phyloP scores from a whole-genome alignment of 2,113 vertebrate species.

The Stegostoma tigrinum region DNA sequence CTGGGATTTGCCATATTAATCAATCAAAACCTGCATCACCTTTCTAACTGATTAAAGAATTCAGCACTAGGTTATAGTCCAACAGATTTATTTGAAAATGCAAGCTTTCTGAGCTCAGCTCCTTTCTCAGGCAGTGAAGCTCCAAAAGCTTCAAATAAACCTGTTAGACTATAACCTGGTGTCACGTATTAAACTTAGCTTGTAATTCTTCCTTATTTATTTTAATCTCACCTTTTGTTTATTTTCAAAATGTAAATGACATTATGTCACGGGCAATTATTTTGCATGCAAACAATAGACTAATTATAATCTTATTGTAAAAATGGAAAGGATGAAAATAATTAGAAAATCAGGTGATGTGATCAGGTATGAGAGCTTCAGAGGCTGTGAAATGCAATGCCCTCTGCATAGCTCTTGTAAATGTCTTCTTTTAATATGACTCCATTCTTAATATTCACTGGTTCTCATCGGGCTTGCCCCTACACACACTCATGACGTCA shows the following conservation, averaged over 20 bases:
- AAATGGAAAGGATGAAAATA: neutral
- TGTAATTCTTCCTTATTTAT: neutral
- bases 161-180: too few species aligned
- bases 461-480: neutral
- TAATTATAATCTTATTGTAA: neutral
- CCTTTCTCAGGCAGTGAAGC: too few species aligned
- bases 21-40: too few species aligned
- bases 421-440: neutral
- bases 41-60: too few species aligned
- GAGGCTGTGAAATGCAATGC: neutral
- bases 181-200: too few species aligned
- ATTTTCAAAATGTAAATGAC: neutral
- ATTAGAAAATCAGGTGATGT: neutral
- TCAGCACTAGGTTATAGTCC: too few species aligned
- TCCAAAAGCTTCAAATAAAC: too few species aligned
- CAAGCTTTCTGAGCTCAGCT: too few species aligned
- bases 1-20: too few species aligned
- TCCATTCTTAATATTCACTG: neutral
- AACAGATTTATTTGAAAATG: too few species aligned
- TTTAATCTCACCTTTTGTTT: neutral
- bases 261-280: neutral
- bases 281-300: neutral
- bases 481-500: neutral
- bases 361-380: neutral
- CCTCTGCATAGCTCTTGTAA: neutral